Evolutionary conservation across 2,113 vertebrate genomes (phyloP).

Genomic region (Boulengeromyrus knoepffleri): DNA sequence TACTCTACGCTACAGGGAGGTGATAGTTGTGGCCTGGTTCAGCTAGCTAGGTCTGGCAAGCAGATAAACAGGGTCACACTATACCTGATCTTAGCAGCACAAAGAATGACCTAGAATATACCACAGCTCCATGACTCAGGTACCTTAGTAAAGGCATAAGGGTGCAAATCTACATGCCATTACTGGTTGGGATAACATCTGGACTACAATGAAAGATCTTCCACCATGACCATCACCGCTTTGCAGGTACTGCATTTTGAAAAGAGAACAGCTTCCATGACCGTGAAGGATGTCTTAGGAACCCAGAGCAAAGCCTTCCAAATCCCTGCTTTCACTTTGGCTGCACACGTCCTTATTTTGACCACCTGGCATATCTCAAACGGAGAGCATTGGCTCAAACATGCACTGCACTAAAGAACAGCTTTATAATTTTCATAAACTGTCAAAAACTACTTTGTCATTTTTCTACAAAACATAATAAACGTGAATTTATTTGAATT

Average conservation of each 20-base stretch:
- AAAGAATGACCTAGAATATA: neutral
- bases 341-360: neutral
- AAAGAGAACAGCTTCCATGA: neutral
- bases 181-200: neutral
- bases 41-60: neutral
- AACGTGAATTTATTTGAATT: neutral
- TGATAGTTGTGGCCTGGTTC: neutral
- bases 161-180: neutral
- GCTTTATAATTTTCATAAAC: neutral
- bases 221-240: neutral
- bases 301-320: neutral
- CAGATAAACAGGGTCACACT: neutral
- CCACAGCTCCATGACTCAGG: neutral
- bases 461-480: neutral
- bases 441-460: neutral
- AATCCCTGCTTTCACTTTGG: neutral
- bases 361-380: neutral
- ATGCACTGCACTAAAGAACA: neutral
- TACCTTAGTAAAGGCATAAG: neutral
- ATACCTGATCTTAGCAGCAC: neutral
- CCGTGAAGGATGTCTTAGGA: neutral
- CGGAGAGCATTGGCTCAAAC: neutral
- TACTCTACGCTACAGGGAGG: neutral
- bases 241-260: neutral
- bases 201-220: neutral